Evolutionary conservation across 1,140 invertebrate genomes (phyloP).

Genomic region (Leptopilina boulardi): DNA sequence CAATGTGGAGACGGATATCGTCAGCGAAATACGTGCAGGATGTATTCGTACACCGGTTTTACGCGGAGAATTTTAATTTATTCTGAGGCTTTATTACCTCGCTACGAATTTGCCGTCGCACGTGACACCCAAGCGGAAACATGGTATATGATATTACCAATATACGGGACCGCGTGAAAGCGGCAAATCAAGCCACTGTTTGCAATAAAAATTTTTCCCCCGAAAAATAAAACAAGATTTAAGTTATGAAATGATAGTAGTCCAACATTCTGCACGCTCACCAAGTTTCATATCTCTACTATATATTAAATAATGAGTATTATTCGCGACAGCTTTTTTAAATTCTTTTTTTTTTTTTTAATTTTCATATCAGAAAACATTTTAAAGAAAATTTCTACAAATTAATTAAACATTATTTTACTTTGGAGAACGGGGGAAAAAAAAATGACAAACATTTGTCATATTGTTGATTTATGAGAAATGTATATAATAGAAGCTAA

Average conservation of each 20-base stretch:
- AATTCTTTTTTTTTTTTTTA: background rate
- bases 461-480: no score
- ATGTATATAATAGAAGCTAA: background rate
- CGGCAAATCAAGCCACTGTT: constrained; percentile 20
- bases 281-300: background rate
- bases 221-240: constrained; percentile 7
- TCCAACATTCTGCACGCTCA: background rate
- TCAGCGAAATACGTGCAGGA: constrained; percentile 16
- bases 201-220: constrained; percentile 3
- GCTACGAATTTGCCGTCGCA: constrained; percentile 24
- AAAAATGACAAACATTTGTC: no score
- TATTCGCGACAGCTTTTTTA: no score
- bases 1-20: constrained; percentile 14
- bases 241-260: background rate
- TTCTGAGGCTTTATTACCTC: constrained; percentile 21
- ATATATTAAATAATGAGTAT: no score
- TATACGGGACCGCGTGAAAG: constrained; percentile 7
- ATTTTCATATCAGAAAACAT: no score
- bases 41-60: constrained; percentile 10
- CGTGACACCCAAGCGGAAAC: constrained; percentile 25
- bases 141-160: constrained; percentile 21
- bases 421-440: no score
- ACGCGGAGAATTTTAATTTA: constrained; percentile 26
- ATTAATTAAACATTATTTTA: no score
- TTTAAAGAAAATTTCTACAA: no score